Conservation (phyloP, 2,888 invertebrate species). For the Pachydiplax longipennis region DNA sequence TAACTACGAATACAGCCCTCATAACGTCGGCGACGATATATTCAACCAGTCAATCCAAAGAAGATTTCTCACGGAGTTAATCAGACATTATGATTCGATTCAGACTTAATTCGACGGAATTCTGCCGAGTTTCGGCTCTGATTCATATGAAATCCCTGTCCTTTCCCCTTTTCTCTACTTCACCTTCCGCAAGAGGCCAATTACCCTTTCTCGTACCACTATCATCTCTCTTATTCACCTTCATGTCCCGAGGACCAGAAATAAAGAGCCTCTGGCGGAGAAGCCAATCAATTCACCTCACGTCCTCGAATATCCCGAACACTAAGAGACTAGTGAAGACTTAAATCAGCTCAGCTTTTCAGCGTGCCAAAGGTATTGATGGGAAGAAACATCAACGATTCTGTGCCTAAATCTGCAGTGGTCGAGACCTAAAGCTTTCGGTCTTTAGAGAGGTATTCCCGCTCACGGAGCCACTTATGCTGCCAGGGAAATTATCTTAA, state of each 20-base stretch:
- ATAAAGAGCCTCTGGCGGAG: not conserved
- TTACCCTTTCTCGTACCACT: too few relatives aligned
- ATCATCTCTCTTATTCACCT: not conserved
- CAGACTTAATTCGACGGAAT: too few relatives aligned
- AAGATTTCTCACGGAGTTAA: too few relatives aligned
- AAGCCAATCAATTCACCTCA: constrained; percentile 5
- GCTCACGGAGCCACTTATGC: not conserved
- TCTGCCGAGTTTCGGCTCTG: too few relatives aligned
- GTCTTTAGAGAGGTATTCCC: not conserved
- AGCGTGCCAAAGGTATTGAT: not conserved
- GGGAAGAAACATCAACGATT: constrained; percentile 7
- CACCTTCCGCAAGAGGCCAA: too few relatives aligned
- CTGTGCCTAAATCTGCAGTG: not conserved
- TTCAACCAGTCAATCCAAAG: too few relatives aligned
- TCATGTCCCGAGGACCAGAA: not conserved
- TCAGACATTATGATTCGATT: too few relatives aligned
- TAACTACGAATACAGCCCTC: too few relatives aligned
- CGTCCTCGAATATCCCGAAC: not conserved
- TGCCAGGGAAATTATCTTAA: constrained; percentile 1
- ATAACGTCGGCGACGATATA: too few relatives aligned
- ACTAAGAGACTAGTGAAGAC: not conserved
- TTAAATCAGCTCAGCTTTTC: constrained; percentile 1
- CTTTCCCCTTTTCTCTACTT: too few relatives aligned
- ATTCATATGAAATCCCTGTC: too few relatives aligned
- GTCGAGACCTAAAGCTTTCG: not conserved